A percentile compares a stretch with the other conserved stretches of the same genome.
phyloP scores from a whole-genome alignment of 1,140 invertebrate species.

The Panagrolaimus sp. region DNA sequence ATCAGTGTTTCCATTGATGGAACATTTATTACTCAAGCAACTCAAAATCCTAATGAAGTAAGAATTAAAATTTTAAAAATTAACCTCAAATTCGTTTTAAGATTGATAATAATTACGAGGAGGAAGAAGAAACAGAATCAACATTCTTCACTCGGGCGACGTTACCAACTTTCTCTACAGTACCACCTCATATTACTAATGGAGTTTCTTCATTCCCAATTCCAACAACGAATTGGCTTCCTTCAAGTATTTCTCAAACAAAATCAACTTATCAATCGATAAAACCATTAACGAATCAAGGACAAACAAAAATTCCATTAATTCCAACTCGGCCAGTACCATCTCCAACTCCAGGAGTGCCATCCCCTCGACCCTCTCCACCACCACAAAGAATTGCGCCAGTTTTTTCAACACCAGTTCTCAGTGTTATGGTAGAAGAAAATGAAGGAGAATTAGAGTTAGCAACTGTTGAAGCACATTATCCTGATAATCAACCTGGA shows the following conservation, averaged over 20 bases:
- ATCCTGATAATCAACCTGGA: slow-evolving; percentile 48
- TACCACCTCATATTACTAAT: not conserved
- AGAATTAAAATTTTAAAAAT: not conserved
- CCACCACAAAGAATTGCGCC: slow-evolving; percentile 39
- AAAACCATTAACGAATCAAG: not conserved
- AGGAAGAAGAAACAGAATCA: too few relatives aligned
- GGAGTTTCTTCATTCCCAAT: slow-evolving; percentile 8
- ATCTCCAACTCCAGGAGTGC: slow-evolving; percentile 16
- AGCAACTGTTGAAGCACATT: slow-evolving; percentile 45
- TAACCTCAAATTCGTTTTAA: too few relatives aligned
- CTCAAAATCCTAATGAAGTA: not conserved
- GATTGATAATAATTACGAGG: too few relatives aligned
- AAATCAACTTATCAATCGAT: not conserved
- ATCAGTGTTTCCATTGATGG: slow-evolving; percentile 45
- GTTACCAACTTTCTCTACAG: not conserved
- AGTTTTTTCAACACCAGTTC: slow-evolving; percentile 41
- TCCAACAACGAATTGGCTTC: not conserved
- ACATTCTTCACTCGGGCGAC: not conserved
- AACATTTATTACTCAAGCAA: slow-evolving; percentile 19
- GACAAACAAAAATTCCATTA: slow-evolving; percentile 1
- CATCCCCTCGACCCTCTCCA: slow-evolving; percentile 10
- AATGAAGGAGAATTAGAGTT: slow-evolving; percentile 53
- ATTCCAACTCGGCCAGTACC: slow-evolving; percentile 20
- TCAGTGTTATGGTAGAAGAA: slow-evolving; percentile 50
- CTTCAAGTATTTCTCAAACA: not conserved